Conservation (phyloP, 2,888 invertebrate genomes). For the Meghimatium bilineatum region DNA sequence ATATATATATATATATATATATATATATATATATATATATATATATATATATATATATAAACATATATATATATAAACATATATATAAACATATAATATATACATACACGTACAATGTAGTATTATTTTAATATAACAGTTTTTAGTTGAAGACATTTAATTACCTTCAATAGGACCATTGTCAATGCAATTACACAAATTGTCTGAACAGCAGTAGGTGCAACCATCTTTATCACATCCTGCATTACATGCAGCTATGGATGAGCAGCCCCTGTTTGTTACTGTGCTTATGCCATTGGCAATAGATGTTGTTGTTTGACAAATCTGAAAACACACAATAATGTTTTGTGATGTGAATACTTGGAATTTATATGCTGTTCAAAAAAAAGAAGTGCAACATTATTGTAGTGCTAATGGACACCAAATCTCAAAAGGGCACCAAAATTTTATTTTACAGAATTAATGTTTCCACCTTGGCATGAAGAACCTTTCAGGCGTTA, state of each 20-base stretch:
- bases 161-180: conserved; percentile 39
- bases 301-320: conserved; percentile 17
- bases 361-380: neutral
- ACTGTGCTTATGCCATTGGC: neutral
- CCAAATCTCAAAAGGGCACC: no score
- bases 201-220: conserved; percentile 49
- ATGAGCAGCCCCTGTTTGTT: conserved; percentile 36
- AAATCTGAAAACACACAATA: conserved; percentile 14
- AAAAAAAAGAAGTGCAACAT: no score
- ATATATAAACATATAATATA: no score
- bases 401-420: no score
- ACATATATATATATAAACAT: no score
- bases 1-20: no score
- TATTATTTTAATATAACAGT: neutral
- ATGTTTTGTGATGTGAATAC: neutral
- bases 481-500: no score
- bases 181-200: conserved; percentile 29
- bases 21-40: no score
- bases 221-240: conserved; percentile 46
- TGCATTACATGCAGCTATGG: conserved; percentile 35
- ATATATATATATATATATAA: no score
- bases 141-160: neutral
- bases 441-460: no score
- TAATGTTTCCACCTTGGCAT: no score
- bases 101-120: no score